Conservation (phyloP, 2,888 invertebrate species). For the Ectropis crepuscularia region DNA sequence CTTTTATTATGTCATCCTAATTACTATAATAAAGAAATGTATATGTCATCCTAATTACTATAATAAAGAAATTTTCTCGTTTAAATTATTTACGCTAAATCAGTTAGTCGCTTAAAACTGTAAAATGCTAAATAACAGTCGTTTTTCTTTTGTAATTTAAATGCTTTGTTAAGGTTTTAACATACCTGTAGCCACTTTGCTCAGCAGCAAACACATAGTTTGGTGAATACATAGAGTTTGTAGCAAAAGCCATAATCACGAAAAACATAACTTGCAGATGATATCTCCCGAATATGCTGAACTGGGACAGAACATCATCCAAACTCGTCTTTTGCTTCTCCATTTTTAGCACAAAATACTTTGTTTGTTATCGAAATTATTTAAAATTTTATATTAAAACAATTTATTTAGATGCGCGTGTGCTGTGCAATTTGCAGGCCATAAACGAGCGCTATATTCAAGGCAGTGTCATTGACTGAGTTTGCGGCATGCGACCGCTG, state of each 20-base stretch:
- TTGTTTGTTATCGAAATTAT: background rate
- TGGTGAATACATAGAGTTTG: conserved; percentile 85
- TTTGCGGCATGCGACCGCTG: background rate
- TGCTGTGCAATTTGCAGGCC: too few relatives aligned
- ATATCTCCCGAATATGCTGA: conserved; percentile 84
- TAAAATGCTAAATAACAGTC: too few relatives aligned
- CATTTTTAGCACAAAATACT: conserved; percentile 16
- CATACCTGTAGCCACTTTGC: conserved; percentile 80
- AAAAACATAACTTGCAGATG: conserved; percentile 82
- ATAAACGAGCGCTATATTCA: conserved; percentile 1
- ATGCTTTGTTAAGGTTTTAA: background rate
- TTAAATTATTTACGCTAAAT: too few relatives aligned
- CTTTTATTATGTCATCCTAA: too few relatives aligned
- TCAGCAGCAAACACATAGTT: conserved; percentile 87
- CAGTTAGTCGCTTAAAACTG: too few relatives aligned
- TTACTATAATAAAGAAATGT: too few relatives aligned
- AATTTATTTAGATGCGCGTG: too few relatives aligned
- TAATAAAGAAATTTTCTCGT: too few relatives aligned
- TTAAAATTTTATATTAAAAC: too few relatives aligned
- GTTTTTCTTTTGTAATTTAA: too few relatives aligned
- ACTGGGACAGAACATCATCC: conserved; percentile 68
- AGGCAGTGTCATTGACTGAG: conserved; percentile 3
- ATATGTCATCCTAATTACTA: too few relatives aligned
- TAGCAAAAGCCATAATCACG: conserved; percentile 83
- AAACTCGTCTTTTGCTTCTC: conserved; percentile 49